Evolutionary conservation across 2,113 vertebrate species (phyloP).

Genomic region (Microcebus murinus): DNA sequence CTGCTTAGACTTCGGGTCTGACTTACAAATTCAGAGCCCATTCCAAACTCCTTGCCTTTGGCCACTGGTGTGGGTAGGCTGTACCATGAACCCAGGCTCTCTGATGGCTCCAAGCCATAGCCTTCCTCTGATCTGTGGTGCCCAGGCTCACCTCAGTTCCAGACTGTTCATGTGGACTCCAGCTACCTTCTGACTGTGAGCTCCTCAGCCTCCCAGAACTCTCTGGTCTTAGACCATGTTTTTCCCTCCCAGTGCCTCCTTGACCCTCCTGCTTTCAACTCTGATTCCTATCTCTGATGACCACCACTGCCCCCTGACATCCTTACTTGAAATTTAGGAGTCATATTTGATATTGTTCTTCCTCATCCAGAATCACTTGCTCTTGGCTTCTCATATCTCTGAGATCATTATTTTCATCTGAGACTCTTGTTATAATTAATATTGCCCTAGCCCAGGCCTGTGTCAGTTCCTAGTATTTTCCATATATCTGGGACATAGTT

Average conservation of each 20-base stretch:
- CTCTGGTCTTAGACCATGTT: not conserved
- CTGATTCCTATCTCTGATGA: not conserved
- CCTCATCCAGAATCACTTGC: not conserved
- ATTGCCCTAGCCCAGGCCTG: not conserved
- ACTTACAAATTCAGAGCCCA: not conserved
- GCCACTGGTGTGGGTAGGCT: not conserved
- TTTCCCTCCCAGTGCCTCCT: not conserved
- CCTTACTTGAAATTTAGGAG: not conserved
- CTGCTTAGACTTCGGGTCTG: not conserved
- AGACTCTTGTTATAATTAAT: not conserved
- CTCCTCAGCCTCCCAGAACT: not conserved
- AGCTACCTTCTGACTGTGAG: not conserved
- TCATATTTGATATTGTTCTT: not conserved
- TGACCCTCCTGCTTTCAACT: not conserved
- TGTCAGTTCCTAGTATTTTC: not conserved
- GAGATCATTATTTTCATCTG: not conserved
- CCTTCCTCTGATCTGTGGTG: not conserved
- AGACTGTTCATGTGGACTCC: not conserved
- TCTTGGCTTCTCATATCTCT: not conserved
- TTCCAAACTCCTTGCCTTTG: not conserved
- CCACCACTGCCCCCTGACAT: not conserved
- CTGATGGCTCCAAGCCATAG: not conserved
- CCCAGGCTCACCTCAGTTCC: not conserved
- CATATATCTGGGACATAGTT: not conserved
- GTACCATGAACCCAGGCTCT: accelerated